phyloP scores from a whole-genome alignment of 1,140 invertebrate genomes.

The Pemphigus obesinymphae region DNA sequence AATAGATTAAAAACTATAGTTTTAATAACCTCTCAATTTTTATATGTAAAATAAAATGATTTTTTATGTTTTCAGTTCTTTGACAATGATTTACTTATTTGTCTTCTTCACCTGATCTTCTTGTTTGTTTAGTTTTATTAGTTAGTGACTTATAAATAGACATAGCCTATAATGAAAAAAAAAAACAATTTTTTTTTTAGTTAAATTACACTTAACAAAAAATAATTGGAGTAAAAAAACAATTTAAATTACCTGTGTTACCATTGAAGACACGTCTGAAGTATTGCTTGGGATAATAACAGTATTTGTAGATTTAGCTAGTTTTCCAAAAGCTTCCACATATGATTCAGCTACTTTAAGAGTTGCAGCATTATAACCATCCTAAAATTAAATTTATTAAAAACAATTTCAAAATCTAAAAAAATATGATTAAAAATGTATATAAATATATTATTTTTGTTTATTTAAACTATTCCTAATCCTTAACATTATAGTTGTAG shows the following conservation, averaged over 20 bases:
- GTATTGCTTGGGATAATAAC: conserved; percentile 88
- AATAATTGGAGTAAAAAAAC: background rate
- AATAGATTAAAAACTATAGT: too few species aligned
- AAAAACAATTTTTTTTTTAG: background rate
- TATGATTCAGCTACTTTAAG: conserved; percentile 94
- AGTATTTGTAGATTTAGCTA: conserved; percentile 92
- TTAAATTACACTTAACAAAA: background rate
- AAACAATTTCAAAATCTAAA: background rate
- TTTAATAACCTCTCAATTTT: background rate
- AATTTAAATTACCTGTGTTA: conserved; percentile 69
- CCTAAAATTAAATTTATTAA: conserved; percentile 52
- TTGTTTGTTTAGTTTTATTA: background rate
- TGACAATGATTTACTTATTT: conserved; percentile 16
- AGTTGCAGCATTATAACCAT: conserved; percentile 81
- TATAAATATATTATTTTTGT: too few species aligned
- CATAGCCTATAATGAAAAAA: conserved; percentile 42
- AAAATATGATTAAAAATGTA: background rate
- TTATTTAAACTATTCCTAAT: too few species aligned
- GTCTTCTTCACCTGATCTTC: background rate
- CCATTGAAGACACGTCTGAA: conserved; percentile 76
- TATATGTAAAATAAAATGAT: background rate
- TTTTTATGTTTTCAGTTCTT: background rate
- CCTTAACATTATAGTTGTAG: too few species aligned
- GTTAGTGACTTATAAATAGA: conserved; percentile 41
- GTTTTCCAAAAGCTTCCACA: conserved; percentile 83